Percentiles rank a stretch among this genome's conserved stretches.
Conservation (phyloP, 2,113 vertebrate genomes). For the Dolichotis patagonum region DNA sequence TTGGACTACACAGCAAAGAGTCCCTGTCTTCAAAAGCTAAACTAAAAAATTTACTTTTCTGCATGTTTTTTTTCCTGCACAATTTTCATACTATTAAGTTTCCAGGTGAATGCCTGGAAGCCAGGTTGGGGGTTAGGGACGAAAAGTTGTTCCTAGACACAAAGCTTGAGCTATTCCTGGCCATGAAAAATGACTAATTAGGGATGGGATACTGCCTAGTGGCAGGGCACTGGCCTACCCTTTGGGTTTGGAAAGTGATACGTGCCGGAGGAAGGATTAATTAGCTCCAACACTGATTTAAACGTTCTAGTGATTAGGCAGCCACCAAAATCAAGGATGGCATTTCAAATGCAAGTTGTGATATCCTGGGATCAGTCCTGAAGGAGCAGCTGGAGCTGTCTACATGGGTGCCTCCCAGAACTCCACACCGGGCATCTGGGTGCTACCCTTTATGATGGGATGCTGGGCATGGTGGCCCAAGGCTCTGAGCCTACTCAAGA, state of each 20-base stretch:
- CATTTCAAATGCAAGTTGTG: not conserved
- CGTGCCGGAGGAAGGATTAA: too few species aligned
- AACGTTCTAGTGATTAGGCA: not conserved
- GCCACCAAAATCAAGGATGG: not conserved
- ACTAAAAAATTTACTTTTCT: not conserved
- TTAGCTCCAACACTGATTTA: not conserved
- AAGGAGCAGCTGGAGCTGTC: not conserved
- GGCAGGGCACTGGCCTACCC: not conserved
- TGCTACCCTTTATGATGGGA: not conserved
- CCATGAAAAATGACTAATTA: not conserved
- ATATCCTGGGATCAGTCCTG: not conserved
- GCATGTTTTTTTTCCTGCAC: not conserved
- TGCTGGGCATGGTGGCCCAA: not conserved
- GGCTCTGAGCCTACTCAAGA: not conserved
- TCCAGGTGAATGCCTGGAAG: not conserved
- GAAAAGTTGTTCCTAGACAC: not conserved
- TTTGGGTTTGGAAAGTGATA: not conserved
- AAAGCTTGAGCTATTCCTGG: not conserved
- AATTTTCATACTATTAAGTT: not conserved
- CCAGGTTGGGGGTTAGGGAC: not conserved
- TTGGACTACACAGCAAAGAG: not conserved
- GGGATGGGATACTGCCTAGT: not conserved
- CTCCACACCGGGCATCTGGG: too few species aligned
- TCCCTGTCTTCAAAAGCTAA: not conserved
- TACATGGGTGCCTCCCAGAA: not conserved